Percentiles rank a stretch among this genome's conserved stretches.
These are phyloP conservation scores for Dendroctonus ponderosae DNA, from an alignment of 1,140 invertebrate genomes.

Conservation along the genomic window DNA sequence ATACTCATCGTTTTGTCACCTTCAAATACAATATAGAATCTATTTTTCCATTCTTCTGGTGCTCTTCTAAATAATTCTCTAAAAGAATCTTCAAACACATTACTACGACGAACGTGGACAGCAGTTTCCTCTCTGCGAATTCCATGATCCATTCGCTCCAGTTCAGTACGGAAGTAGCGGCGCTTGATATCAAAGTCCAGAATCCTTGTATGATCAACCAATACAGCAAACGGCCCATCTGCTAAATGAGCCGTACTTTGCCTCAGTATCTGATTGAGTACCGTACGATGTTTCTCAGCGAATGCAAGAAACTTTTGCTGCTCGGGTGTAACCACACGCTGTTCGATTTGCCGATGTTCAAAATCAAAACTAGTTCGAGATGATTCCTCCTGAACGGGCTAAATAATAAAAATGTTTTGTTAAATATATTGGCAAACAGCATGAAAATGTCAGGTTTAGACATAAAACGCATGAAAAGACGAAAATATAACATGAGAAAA, in stretches of 20 bases:
- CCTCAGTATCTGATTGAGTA: constrained; percentile 88
- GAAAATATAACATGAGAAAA: neutral
- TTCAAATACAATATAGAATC: constrained; percentile 95
- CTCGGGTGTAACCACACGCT: constrained; percentile 54
- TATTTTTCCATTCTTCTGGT: constrained; percentile 90
- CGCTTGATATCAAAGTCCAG: constrained; percentile 92
- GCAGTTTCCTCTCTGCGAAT: constrained; percentile 86
- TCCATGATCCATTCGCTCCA: constrained; percentile 78
- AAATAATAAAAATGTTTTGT: neutral
- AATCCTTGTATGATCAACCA: constrained; percentile 87
- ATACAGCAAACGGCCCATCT: constrained; percentile 85
- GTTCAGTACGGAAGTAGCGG: constrained; percentile 84
- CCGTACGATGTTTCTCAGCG: constrained; percentile 86
- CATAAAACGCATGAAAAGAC: neutral
- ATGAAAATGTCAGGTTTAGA: no score
- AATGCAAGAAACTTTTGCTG: constrained; percentile 80
- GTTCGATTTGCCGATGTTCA: constrained; percentile 25
- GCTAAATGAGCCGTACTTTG: constrained; percentile 83
- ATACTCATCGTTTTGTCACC: constrained; percentile 53
- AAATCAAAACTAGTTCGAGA: constrained; percentile 23
- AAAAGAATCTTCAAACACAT: constrained; percentile 92
- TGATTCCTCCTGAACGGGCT: constrained; percentile 8
- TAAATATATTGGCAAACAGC: neutral
- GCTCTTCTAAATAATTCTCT: constrained; percentile 81
- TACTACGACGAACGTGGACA: constrained; percentile 81